Base-by-base conservation (phyloP, 2,888 invertebrate genomes). In the Bellardia pandia region DNA sequence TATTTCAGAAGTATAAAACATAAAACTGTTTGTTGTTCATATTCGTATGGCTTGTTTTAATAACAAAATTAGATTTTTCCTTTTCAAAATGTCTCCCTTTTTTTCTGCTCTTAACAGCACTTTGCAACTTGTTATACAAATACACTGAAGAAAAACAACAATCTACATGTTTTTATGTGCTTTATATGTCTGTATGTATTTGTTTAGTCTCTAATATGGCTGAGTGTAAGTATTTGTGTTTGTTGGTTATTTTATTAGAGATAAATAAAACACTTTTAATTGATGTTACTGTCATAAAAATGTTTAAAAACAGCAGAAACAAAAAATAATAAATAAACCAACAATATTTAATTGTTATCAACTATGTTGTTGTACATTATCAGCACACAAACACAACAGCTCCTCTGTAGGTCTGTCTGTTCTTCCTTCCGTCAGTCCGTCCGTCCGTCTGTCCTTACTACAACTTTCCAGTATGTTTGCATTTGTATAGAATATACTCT, bases 211-310 rank as follows among this genome's bases (percentile, higher is more conserved):
- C 72, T 6, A 40, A 64, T 30, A 33, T 33, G n/a, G 14, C 1
- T 37, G 16, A 48, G 11, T 71, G 23, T 66, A n/a, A 11, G 13
- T 75, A 30, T 62, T 37, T 62, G 77, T 74, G 60, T 74, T 71
- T 82, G 66, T 66, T 76, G 66, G 45, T 56, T 71, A 51, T 82
- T 81, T 84, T 69, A 33, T 60, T 88, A 85, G 81, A 60, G 75
- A 86, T 88, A 89, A 88, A 79, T 81, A 68, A 77, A 81, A 91
- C 88, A 89, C 90, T 89, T 90, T 91, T 92, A 92, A 92, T 91
- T 91, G 91, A 91, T 92, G 91, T 92, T 90, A 88, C 51, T 89
- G 90, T 90, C 91, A 90, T 91, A 90, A 90, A 90, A 90, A 89
- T 90, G 89, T 89, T 90, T 85, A 85, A 88, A 86, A 66, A 48